Conservation (phyloP, 2,888 invertebrate species). For the Aphidoletes aphidimyza region DNA sequence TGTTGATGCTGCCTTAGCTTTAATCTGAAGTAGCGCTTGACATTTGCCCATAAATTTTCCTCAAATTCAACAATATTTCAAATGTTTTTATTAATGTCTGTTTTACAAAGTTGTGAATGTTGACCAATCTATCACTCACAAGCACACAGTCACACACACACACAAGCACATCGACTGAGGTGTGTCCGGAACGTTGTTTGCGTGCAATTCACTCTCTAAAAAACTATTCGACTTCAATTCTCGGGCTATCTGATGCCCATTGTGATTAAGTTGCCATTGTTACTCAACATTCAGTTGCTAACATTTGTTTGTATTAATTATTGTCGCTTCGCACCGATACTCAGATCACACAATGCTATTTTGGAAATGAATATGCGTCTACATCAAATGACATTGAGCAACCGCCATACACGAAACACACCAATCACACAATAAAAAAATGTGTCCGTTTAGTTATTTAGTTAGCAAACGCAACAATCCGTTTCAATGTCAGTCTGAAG, state of each 20-base stretch:
- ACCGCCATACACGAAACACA: too few species aligned
- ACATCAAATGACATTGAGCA: background rate
- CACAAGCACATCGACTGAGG: background rate
- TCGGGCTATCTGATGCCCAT: background rate
- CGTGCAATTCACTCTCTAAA: background rate
- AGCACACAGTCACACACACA: background rate
- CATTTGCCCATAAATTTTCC: slow-evolving; percentile 34
- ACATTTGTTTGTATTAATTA: background rate
- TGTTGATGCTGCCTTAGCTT: background rate
- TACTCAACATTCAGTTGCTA: background rate
- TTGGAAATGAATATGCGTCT: slow-evolving; percentile 25
- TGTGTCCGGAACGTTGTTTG: background rate
- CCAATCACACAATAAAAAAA: too few species aligned
- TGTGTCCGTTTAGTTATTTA: background rate
- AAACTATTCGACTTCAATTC: too few species aligned
- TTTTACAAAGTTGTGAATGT: slow-evolving; percentile 1
- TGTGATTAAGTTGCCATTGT: slow-evolving; percentile 24
- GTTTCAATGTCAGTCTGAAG: slow-evolving; percentile 12
- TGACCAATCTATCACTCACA: slow-evolving; percentile 1
- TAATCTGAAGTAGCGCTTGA: background rate
- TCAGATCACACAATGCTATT: background rate
- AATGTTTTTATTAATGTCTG: slow-evolving; percentile 27
- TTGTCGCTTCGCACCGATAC: slow-evolving; percentile 39
- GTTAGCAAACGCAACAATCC: slow-evolving; percentile 1
- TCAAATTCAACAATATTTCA: slow-evolving; percentile 17